Base-by-base conservation (phyloP, 1,140 invertebrate species). In the Bombus pascuorum region DNA sequence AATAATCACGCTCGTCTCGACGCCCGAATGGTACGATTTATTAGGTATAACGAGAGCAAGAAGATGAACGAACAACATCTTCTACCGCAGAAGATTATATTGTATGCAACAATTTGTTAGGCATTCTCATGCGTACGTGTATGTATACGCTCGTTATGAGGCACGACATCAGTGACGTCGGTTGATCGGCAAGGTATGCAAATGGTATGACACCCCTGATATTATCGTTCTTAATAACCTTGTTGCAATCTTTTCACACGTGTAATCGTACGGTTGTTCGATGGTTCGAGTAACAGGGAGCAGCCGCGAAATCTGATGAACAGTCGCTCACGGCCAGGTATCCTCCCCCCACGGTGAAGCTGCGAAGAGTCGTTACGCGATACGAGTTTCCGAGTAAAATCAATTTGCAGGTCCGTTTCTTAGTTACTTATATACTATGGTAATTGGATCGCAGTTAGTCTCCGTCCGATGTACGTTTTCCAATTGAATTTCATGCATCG, bases 181-280 rank as follows among this genome's bases (percentile, higher is more conserved):
- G 74, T 22, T 59, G 37, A 81, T 59, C 25, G 15, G n/a, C 22
- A 28, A 9, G 79, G 34, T 57, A 81, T 72, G 79, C 47, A 72
- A 81, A 81, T 72, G 68, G 12, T 22, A 15, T 39, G 10, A 25
- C 71, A 28, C 57, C n/a, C 39, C 47, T 37, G 70, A 82, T 82
- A 71, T 82, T 82, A 82, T 74, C 80, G 53, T 65, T 37, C 37
- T 82, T 82, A 82, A 82, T 82, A 82, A 82, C 71, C 80, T 74
- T 82, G 80, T 82, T 53, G 80, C 57, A 44, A 74, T 82, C 80
- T 82, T 82, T 74, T 82, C 80, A 42, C 80, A 82, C 80, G 80
- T 74, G 80, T 74, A 82, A 82, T 74, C 71, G 80, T 28, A 44
- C 39, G 53, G 65, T 80, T 81, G 66, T 47, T 72, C 13, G 37